Base-by-base conservation (phyloP, 2,888 invertebrate genomes). In the Pharmacophagus antenor region DNA sequence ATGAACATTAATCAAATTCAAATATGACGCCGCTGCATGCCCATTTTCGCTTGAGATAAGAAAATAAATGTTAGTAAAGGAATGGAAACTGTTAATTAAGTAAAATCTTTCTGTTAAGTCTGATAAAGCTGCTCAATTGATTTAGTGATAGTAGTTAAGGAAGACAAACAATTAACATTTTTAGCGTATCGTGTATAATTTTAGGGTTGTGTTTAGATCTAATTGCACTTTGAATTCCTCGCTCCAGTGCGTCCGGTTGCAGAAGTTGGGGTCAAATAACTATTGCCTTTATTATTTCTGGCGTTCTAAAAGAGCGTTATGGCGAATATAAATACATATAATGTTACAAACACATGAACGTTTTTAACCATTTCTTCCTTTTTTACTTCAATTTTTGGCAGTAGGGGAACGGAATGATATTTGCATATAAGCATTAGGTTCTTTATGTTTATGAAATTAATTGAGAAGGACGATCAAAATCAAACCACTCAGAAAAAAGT, bases 1-100 rank as follows among this genome's bases (percentile, higher is more conserved):
- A 10, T 27, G 46, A 12, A 54, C 20, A 54, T 54, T 44, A 18
- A 15, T 44, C 42, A 54, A 20, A 37, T 37, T 37, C 37, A 37
- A 15, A 37, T 37, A n/a, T 31, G 2, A n/a, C n/a, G 17, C 10
- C 22, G 8, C 21, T 51, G 27, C 12, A 15, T 37, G 37, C n/a
- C 15, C n/a, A n/a, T 37, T 37, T 37, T 37, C 15, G 15, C 3
- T n/a, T 37, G 15, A n/a, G 37, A n/a, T n/a, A 37, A n/a, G 15
- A 37, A 37, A n/a, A n/a, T n/a, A 37, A 37, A 37, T 37, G 4
- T 3, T n/a, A 37, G 7, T 27, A 27, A 2, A 27, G 8, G 10
- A 4, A 37, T 37, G n/a, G 37, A 37, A 37, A 15, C n/a, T 37
- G 15, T 37, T 37, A 37, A 37, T n/a, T 37, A 37, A 37, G n/a